phyloP scores from a whole-genome alignment of 2,113 vertebrate genomes.

The Chionomys nivalis region DNA sequence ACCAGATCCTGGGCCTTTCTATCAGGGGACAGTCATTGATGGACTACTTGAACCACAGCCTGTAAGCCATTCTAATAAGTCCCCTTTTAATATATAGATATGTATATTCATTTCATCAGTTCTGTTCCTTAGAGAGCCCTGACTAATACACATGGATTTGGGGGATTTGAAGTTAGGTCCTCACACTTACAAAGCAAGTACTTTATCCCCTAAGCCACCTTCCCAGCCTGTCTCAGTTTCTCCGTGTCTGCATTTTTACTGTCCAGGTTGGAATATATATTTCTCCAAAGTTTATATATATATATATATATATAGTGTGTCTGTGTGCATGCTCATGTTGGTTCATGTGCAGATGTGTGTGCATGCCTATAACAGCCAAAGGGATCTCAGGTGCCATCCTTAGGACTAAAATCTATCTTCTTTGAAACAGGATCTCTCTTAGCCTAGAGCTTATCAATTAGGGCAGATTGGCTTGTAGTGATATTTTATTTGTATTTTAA shows the following conservation, averaged over 20 bases:
- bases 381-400: background rate
- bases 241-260: background rate
- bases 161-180: background rate
- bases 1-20: background rate
- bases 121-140: background rate
- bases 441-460: background rate
- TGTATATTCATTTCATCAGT: too few species aligned
- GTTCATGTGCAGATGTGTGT: background rate
- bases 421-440: background rate
- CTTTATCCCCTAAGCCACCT: background rate
- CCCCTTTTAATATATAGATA: background rate
- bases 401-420: background rate
- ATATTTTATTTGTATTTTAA: too few species aligned
- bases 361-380: background rate
- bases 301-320: background rate
- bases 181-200: background rate
- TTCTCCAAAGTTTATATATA: background rate
- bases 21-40: background rate
- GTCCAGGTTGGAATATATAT: background rate
- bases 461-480: background rate
- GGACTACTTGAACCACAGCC: background rate
- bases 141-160: background rate
- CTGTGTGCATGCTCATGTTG: background rate
- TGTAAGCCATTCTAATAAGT: background rate
- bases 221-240: background rate